These are phyloP conservation scores for Anabacerthia variegaticeps DNA, from an alignment of 2,797 vertebrate genomes.

Conservation along the genomic window DNA sequence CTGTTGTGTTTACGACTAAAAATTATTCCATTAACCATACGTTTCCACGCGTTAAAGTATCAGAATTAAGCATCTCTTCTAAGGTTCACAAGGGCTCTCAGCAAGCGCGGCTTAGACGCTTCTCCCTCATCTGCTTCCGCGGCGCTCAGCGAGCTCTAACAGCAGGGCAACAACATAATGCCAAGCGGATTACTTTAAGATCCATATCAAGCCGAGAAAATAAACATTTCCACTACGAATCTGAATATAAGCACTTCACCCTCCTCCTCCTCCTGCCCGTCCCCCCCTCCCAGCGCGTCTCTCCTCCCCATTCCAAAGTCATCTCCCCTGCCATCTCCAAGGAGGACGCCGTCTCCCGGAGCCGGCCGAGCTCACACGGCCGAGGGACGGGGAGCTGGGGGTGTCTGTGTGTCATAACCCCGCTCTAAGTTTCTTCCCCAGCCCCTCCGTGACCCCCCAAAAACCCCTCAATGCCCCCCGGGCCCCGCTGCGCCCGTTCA, in stretches of 20 bases:
- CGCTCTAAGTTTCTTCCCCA: too few species aligned
- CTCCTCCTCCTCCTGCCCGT: not conserved
- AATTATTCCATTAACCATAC: not conserved
- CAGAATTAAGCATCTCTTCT: not conserved
- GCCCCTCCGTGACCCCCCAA: too few species aligned
- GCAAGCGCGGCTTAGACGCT: conserved; percentile 5
- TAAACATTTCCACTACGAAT: conserved; percentile 27
- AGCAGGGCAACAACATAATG: conserved; percentile 58
- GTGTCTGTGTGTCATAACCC: not conserved
- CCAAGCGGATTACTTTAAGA: conserved; percentile 56
- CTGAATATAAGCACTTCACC: not conserved
- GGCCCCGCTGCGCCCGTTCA: not conserved
- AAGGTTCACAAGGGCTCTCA: not conserved
- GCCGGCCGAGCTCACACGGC: not conserved
- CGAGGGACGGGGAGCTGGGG: not conserved
- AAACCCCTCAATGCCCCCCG: too few species aligned
- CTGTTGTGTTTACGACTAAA: not conserved
- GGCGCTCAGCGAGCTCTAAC: conserved; percentile 23
- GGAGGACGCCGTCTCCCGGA: not conserved
- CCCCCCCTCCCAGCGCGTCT: not conserved
- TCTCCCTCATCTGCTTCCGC: conserved; percentile 20
- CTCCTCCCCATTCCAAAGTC: not conserved
- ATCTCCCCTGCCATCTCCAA: not conserved
- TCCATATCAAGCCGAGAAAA: conserved; percentile 40
- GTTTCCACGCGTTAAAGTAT: not conserved